Conservation (phyloP, 1,140 invertebrate genomes). For the Pomphorhynchus laevis region DNA sequence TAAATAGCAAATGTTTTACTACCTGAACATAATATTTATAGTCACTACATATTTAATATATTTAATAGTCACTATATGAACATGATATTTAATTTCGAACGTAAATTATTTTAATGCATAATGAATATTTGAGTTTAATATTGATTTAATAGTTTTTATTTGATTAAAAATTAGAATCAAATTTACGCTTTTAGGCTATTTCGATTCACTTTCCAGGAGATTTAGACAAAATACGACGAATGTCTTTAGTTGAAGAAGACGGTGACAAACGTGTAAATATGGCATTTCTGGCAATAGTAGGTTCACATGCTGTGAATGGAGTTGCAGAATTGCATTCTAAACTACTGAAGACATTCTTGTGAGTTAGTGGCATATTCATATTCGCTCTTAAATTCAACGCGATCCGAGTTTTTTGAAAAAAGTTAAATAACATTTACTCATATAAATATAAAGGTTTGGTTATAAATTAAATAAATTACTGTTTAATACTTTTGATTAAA, state of each 20-base stretch:
- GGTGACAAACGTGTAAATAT: conserved; percentile 83
- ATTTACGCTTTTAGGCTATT: conserved; percentile 26
- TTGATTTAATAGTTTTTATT: too few species aligned
- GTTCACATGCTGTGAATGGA: conserved; percentile 79
- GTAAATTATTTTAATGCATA: too few species aligned
- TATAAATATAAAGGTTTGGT: conserved; percentile 5
- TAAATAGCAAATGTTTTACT: too few species aligned
- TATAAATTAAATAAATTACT: too few species aligned
- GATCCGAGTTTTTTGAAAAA: conserved; percentile 1
- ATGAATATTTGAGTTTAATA: too few species aligned
- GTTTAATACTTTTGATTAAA: too few species aligned
- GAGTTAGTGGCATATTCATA: conserved; percentile 16
- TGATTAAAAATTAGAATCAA: too few species aligned
- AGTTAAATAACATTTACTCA: neutral
- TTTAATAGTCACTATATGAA: too few species aligned
- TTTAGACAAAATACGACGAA: conserved; percentile 41
- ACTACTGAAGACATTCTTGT: conserved; percentile 42
- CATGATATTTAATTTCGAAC: too few species aligned
- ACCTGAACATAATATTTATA: too few species aligned
- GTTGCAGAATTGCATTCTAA: conserved; percentile 84
- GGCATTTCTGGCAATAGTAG: conserved; percentile 73
- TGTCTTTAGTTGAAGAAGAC: conserved; percentile 33
- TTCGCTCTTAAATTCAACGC: neutral
- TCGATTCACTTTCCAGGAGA: conserved; percentile 33
- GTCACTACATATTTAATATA: too few species aligned